Base-by-base conservation (phyloP, 2,113 vertebrate genomes). In the Calyptomena viridis region DNA sequence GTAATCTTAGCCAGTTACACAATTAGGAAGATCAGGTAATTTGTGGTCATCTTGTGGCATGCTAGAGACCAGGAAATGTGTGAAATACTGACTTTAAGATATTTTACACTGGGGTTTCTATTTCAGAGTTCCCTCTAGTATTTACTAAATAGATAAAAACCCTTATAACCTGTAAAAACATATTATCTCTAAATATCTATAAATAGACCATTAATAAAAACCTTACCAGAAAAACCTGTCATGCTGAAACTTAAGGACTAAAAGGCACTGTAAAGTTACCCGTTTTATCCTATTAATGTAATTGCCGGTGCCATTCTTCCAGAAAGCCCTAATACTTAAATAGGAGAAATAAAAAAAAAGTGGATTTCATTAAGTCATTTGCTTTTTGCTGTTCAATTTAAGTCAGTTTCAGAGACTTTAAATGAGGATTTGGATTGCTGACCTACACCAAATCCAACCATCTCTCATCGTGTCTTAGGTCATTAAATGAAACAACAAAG, bases 111-210 rank as follows among this genome's bases (percentile, higher is more conserved):
- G 39, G 78, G 40, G 72, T 53, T 39, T n/a, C 25, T 71, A 52
- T 37, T 67, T 71, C 55, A 74, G n/a, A 72, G 68, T 74, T 74
- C 62, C 76, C 55, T 74, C 66, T 47, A 87, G 28, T 27, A 55
- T 49, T 82, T 71, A 58, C 52, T 56, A 13, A 56, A 67, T 23
- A 55, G 17, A 63, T 42, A 30, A 27, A 49, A 44, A 24, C 27
- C 1, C 5, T 30, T 22, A 11, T 64, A 66, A 1, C 1, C 6
- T 11, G 55, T 47, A 33, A 69, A 35, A 1, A 1, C 1, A 0
- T 39, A 55, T 72, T 30, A 58, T 59, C 35, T 64, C 87, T 91
- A 67, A 90, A 46, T 89, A 92, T 64, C 64, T 90, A 58, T 73
- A 84, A 49, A 39, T 3, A 84, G 66, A 73, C 44, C 4, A 59